Percentiles rank a stretch among this genome's conserved stretches.
Evolutionary conservation across 2,888 invertebrate genomes (phyloP).

Genomic region (Chloroclystis v-ata): DNA sequence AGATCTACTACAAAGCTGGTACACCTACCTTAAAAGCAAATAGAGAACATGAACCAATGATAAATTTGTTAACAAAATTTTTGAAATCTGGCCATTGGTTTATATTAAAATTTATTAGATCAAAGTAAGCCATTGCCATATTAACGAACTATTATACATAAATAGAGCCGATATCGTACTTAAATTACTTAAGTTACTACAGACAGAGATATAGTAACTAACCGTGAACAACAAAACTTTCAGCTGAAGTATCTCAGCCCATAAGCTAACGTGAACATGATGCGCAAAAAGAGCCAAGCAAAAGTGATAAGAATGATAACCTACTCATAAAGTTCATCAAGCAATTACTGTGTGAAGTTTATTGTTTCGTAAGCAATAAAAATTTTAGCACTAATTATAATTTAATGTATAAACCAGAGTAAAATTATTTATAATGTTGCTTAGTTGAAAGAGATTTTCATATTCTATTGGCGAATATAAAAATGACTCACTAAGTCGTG

Average conservation of each 20-base stretch:
- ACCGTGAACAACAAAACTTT: constrained; percentile 49
- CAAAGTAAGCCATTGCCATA: constrained; percentile 40
- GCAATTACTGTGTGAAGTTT: constrained; percentile 13
- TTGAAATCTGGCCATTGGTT: constrained; percentile 14
- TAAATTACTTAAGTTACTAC: constrained; percentile 55
- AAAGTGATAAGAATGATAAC: constrained; percentile 63
- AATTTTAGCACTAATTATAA: constrained; percentile 27
- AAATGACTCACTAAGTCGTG: constrained; percentile 70
- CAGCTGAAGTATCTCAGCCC: constrained; percentile 69
- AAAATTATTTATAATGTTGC: constrained; percentile 32
- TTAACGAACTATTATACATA: constrained; percentile 40
- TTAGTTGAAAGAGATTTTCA: constrained; percentile 75
- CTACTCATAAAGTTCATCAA: constrained; percentile 31
- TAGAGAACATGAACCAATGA: constrained; percentile 63
- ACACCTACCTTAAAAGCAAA: constrained; percentile 69
- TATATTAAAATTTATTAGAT: constrained; percentile 15
- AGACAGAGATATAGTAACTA: constrained; percentile 23
- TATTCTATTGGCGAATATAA: constrained; percentile 62
- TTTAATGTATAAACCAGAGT: constrained; percentile 42
- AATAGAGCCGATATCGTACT: constrained; percentile 55
- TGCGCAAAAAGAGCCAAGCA: constrained; percentile 50
- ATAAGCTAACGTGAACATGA: constrained; percentile 63
- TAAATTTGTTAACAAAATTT: constrained; percentile 24
- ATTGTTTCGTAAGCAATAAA: constrained; percentile 17
- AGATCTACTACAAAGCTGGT: constrained; percentile 75